Conservation (phyloP, 2,888 invertebrate genomes). For the Kryphioiulus occultus region DNA sequence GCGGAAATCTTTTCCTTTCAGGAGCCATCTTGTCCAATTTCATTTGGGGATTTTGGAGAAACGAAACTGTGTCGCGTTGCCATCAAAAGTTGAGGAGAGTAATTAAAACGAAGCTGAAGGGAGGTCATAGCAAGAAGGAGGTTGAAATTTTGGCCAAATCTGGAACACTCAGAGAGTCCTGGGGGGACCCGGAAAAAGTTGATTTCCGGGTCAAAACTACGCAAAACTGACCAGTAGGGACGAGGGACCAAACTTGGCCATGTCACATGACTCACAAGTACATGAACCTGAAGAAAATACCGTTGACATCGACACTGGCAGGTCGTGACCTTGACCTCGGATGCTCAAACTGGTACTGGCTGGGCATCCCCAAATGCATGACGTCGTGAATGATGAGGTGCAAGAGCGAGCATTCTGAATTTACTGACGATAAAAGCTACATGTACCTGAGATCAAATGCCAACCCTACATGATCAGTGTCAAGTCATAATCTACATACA, state of each 20-base stretch:
- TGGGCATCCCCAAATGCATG: neutral
- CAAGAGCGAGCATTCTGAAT: no score
- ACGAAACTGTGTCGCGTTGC: neutral
- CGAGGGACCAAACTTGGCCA: neutral
- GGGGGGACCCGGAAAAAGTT: neutral
- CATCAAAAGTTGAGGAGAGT: no score
- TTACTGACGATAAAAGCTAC: no score
- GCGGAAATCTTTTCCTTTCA: neutral
- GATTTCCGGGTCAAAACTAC: conserved; percentile 5
- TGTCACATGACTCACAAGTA: neutral
- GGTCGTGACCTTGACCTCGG: neutral
- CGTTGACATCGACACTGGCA: neutral
- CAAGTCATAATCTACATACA: no score
- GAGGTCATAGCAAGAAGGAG: neutral
- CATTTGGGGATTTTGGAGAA: neutral
- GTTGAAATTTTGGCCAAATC: neutral
- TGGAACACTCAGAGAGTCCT: neutral
- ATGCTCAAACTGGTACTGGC: neutral
- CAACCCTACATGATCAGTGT: no score
- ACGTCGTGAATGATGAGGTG: neutral
- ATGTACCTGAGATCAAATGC: no score
- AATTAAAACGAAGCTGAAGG: neutral
- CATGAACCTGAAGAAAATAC: neutral
- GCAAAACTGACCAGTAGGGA: neutral
- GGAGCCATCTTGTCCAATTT: neutral